Base-by-base conservation (phyloP, 1,140 invertebrate genomes). In the Tyrophagus putrescentiae region DNA sequence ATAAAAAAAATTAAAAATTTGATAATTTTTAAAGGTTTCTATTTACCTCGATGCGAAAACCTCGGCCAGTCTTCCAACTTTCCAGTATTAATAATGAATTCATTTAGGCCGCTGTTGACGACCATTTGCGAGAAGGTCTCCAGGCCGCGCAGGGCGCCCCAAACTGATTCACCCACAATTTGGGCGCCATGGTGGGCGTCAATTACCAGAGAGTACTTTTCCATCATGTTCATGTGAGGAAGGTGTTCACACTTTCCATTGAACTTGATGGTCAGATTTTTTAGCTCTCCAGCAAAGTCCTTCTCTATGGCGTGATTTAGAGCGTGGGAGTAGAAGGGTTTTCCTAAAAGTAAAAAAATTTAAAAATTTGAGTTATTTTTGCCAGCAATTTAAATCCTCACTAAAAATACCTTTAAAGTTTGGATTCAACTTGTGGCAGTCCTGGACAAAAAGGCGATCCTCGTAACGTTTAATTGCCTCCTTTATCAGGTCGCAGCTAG, bases 91-190 rank as follows among this genome's bases (percentile, higher is more conserved):
- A n/a, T n/a, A n/a, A n/a, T n/a, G n/a, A n/a, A n/a, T n/a, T n/a
- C n/a, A n/a, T n/a, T n/a, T n/a, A n/a, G n/a, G n/a, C n/a, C n/a
- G n/a, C n/a, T n/a, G n/a, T n/a, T n/a, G n/a, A n/a, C n/a, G n/a
- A n/a, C n/a, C n/a, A n/a, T n/a, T n/a, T n/a, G n/a, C 1, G 79
- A 78, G 68, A 87, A 84, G 1, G 84, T 84, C 73, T 90, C 85
- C 34, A 88, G 70, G 0, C 84, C 86, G 65, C 83, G 72, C 21
- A 90, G 67, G 45, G 82, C 76, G 13, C 85, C 86, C 86, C 86
- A 90, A 61, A 87, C 75, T 9, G 64, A 7, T 7, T 59, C 16
- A 7, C 18, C 50, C 16, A 7, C 18, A n/a, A 58, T 52, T 5
- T 60, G 5, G 7, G 57, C 33, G 4, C 7, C 25, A 5, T 7